Base-by-base conservation (phyloP, 2,797 vertebrate species). In the Morus bassanus region DNA sequence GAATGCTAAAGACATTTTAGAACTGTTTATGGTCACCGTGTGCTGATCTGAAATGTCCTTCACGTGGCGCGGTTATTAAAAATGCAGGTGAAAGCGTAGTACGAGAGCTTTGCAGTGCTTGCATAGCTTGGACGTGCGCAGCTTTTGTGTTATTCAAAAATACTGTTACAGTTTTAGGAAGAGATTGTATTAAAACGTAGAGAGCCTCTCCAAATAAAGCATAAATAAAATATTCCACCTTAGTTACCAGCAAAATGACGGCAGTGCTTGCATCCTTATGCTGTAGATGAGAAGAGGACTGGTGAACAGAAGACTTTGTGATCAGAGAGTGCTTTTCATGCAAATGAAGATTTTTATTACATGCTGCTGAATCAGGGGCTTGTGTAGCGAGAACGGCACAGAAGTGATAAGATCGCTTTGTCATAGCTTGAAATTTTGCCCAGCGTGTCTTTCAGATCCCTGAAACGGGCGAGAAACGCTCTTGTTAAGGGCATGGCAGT, bases 301-400 rank as follows among this genome's bases (percentile, higher is more conserved):
- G 92, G 61, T 0, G 76, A 97, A 93, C 96, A 97, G 95, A 91
- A 92, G 94, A 95, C 89, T 96, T 91, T 95, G 95, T 97, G 94
- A 96, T 96, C 96, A 96, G 91, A 92, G 91, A 65, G 93, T 95
- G 92, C 93, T 97, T 97, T 91, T 97, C 95, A 95, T 97, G 95
- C 94, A 97, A 94, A 91, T 96, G 91, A 94, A 93, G 95, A 90
- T 97, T 96, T 96, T 96, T 96, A 95, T 96, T 96, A 69, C 92
- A 48, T 73, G 76, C 90, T 96, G 89, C 91, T 97, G 88, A 81
- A 94, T 98, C 83, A 96, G 96, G 96, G 89, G 91, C 93, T 95
- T 97, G 92, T 97, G 94, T 85, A 96, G 96, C 37, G 27, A 96
- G 93, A 96, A 93, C 94, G 88, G 94, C 82, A 63, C 93, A 96